These are phyloP conservation scores for Drosophila histrio DNA, from an alignment of 2,888 invertebrate species.

Conservation along the genomic window DNA sequence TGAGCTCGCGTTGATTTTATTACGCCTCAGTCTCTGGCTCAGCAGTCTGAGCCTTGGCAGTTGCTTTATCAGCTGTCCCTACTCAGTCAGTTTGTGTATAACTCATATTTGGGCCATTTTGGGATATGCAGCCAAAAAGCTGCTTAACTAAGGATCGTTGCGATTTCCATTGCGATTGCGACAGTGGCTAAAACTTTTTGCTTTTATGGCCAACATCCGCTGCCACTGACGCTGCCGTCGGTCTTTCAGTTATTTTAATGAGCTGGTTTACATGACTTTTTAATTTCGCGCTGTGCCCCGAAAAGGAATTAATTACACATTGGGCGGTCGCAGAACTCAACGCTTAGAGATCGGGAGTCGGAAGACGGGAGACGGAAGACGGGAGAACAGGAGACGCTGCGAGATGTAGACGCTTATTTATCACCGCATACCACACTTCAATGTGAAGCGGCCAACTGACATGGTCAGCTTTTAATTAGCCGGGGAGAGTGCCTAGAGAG, in stretches of 20 bases:
- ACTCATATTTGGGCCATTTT: slow-evolving; percentile 66
- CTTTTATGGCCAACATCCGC: slow-evolving; percentile 64
- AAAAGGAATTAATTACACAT: slow-evolving; percentile 84
- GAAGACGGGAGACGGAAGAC: neutral
- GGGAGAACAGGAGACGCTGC: neutral
- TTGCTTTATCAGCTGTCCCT: slow-evolving; percentile 17
- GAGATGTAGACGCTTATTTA: slow-evolving; percentile 52
- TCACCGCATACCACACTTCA: slow-evolving; percentile 75
- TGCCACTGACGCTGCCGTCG: slow-evolving; percentile 8
- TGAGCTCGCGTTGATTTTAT: slow-evolving; percentile 77
- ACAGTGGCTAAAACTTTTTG: slow-evolving; percentile 29
- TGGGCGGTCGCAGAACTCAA: slow-evolving; percentile 82
- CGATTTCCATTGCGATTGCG: slow-evolving; percentile 36
- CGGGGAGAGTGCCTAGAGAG: slow-evolving; percentile 18
- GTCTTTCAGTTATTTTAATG: slow-evolving; percentile 83
- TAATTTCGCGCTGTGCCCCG: slow-evolving; percentile 83
- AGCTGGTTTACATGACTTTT: slow-evolving; percentile 85
- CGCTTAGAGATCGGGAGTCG: neutral
- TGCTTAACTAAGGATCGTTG: slow-evolving; percentile 52
- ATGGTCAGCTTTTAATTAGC: slow-evolving; percentile 76
- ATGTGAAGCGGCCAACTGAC: slow-evolving; percentile 68
- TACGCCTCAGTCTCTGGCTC: slow-evolving; percentile 26
- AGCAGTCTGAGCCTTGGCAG: slow-evolving; percentile 7
- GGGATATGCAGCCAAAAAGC: slow-evolving; percentile 51
- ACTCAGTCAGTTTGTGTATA: slow-evolving; percentile 19